These are phyloP conservation scores for Xyrauchen texanus DNA, from an alignment of 2,113 vertebrate species.

Conservation along the genomic window DNA sequence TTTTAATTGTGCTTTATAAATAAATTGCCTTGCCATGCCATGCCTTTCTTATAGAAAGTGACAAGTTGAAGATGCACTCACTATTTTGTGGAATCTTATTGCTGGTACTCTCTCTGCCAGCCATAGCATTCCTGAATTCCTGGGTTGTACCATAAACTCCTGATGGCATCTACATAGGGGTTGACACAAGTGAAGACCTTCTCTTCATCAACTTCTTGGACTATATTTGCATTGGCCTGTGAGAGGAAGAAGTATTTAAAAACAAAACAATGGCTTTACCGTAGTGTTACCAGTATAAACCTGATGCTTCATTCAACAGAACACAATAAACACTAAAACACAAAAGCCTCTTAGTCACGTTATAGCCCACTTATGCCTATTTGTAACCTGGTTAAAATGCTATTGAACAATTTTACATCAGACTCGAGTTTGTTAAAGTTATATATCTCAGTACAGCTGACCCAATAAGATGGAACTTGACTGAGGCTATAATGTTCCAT, in stretches of 20 bases:
- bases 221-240: constrained; percentile 74
- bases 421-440: constrained; percentile 9
- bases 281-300: background rate
- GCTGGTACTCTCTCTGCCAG: constrained; percentile 82
- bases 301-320: background rate
- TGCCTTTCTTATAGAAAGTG: background rate
- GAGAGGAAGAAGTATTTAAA: background rate
- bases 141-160: constrained; percentile 82
- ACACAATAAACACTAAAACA: background rate
- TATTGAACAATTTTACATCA: background rate
- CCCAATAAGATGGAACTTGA: constrained; percentile 27
- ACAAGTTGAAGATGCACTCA: constrained; percentile 67
- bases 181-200: constrained; percentile 67
- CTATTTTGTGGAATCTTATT: constrained; percentile 85
- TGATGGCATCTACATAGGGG: constrained; percentile 78
- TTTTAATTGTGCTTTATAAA: no score
- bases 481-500: background rate
- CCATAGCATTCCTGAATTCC: constrained; percentile 84
- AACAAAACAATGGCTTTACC: background rate
- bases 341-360: background rate
- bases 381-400: constrained; percentile 20
- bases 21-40: background rate
- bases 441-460: constrained; percentile 12
- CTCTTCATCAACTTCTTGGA: constrained; percentile 78
- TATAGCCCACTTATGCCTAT: background rate